A percentile compares a stretch with the other conserved stretches of the same genome.
phyloP scores from a whole-genome alignment of 1,140 invertebrate genomes.

The Prorops nasuta region DNA sequence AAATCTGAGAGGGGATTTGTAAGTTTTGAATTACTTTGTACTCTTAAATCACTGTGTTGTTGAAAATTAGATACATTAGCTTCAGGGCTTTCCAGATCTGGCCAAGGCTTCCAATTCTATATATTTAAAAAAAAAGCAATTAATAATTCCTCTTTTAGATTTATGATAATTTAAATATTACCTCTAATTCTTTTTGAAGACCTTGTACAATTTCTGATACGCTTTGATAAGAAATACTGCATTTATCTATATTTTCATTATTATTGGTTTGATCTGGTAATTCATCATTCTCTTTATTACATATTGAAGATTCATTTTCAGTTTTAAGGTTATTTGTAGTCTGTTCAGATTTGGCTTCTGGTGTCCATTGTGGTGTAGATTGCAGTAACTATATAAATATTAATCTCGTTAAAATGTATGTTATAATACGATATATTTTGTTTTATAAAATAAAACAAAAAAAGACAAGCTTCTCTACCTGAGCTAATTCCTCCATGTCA shows the following conservation, averaged over 20 bases:
- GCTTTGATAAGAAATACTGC: slow-evolving; percentile 61
- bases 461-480: slow-evolving; percentile 38
- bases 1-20: slow-evolving; percentile 35
- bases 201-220: slow-evolving; percentile 73
- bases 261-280: slow-evolving; percentile 33
- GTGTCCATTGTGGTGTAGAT: slow-evolving; percentile 47
- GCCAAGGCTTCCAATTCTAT: slow-evolving; percentile 52
- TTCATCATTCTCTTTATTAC: slow-evolving; percentile 26
- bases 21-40: slow-evolving; percentile 23
- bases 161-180: slow-evolving; percentile 19
- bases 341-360: slow-evolving; percentile 39
- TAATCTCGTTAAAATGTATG: slow-evolving; percentile 1
- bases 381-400: slow-evolving; percentile 43
- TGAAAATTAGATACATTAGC: slow-evolving; percentile 7
- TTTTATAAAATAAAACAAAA: not conserved
- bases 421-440: not conserved
- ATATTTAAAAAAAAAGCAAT: not conserved
- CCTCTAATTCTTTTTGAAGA: slow-evolving; percentile 67
- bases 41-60: slow-evolving; percentile 17
- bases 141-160: not conserved
- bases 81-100: slow-evolving; percentile 40
- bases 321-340: slow-evolving; percentile 40
- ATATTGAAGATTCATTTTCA: slow-evolving; percentile 21
- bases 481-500: slow-evolving; percentile 82
- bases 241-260: slow-evolving; percentile 38